phyloP scores from a whole-genome alignment of 2,888 invertebrate genomes.

The Lobophora halterata region DNA sequence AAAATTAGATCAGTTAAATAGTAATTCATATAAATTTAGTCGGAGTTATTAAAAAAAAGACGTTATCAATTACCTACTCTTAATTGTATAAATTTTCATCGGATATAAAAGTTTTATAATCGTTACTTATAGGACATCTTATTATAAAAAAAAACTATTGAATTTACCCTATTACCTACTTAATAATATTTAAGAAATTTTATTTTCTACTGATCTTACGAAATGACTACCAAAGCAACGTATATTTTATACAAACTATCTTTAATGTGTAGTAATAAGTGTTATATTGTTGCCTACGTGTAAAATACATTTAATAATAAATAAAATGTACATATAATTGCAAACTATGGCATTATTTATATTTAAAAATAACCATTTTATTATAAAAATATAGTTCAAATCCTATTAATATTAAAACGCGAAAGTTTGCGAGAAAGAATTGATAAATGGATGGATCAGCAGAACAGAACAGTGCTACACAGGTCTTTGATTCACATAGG shows the following conservation, averaged over 20 bases:
- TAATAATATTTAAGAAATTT: conserved; percentile 6
- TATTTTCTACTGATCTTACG: conserved; percentile 20
- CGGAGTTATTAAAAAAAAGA: no score
- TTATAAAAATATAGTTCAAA: no score
- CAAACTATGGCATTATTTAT: conserved; percentile 41
- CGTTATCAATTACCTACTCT: no score
- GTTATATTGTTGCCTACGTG: conserved; percentile 59
- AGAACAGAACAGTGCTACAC: no score
- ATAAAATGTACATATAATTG: conserved; percentile 25
- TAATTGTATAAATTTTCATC: no score
- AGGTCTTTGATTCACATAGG: no score
- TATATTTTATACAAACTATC: conserved; percentile 16
- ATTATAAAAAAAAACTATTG: conserved; percentile 10
- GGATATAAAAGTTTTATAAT: conserved; percentile 4
- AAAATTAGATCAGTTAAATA: no score
- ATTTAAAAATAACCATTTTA: no score
- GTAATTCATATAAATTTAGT: no score
- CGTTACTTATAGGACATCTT: conserved; percentile 22
- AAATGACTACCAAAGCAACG: conserved; percentile 11
- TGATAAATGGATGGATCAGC: no score
- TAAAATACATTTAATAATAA: conserved; percentile 39
- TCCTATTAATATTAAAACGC: no score
- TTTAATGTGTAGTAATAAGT: conserved; percentile 31
- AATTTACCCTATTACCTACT: conserved; percentile 1
- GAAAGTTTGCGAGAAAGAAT: no score